phyloP scores from a whole-genome alignment of 2,888 invertebrate genomes.

The Hoplodrina ambigua region DNA sequence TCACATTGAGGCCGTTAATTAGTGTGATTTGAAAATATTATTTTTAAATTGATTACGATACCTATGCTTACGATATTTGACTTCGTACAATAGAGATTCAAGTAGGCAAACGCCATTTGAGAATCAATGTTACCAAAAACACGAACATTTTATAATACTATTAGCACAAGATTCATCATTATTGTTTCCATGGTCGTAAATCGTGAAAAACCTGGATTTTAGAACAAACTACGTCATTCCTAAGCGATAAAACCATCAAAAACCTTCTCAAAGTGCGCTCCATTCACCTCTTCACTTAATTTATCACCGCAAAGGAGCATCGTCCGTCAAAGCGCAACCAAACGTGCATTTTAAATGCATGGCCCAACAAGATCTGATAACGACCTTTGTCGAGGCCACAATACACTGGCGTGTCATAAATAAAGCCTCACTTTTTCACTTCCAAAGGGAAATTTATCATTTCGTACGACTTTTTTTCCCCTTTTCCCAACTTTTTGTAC shows the following conservation, averaged over 20 bases:
- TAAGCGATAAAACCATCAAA: slow-evolving; percentile 61
- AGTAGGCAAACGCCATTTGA: too few relatives aligned
- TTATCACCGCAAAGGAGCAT: slow-evolving; percentile 63
- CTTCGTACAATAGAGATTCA: neutral
- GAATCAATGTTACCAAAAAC: neutral
- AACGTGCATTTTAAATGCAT: slow-evolving; percentile 79
- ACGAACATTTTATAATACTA: neutral
- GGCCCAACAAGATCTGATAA: slow-evolving; percentile 85
- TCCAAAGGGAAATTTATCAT: slow-evolving; percentile 87
- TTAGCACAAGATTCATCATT: slow-evolving; percentile 1
- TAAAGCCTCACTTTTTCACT: slow-evolving; percentile 87
- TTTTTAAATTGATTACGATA: neutral
- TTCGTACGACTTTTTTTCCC: slow-evolving; percentile 83
- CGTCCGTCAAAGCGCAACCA: slow-evolving; percentile 76
- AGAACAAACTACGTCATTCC: slow-evolving; percentile 18
- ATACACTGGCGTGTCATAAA: slow-evolving; percentile 85
- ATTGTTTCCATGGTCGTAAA: slow-evolving; percentile 1
- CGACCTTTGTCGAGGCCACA: slow-evolving; percentile 77
- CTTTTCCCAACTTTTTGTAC: slow-evolving; percentile 83
- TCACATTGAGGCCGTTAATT: slow-evolving; percentile 21
- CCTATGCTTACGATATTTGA: neutral
- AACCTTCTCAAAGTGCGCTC: slow-evolving; percentile 66
- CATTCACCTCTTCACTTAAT: slow-evolving; percentile 62
- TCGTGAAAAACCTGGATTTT: slow-evolving; percentile 18
- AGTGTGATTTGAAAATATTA: neutral